Evolutionary conservation across 2,797 vertebrate genomes (phyloP).

Genomic region (Hapalemur alaotrensis): DNA sequence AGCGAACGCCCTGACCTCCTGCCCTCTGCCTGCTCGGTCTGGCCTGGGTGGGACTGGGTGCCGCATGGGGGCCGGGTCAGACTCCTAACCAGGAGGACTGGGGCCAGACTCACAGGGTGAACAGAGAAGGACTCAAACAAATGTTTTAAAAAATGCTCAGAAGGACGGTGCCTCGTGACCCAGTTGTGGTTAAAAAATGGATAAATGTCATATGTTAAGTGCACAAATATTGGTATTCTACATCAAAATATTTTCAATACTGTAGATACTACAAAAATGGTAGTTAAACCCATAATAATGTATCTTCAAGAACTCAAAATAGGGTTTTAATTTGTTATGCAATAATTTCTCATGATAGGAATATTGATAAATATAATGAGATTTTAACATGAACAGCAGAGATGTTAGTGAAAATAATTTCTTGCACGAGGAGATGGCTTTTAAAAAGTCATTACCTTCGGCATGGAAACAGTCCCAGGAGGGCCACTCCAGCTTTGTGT

Average conservation of each 20-base stretch:
- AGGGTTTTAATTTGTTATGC: constrained; percentile 39
- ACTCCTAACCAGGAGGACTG: neutral
- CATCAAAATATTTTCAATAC: neutral
- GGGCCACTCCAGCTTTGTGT: neutral
- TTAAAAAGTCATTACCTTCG: neutral
- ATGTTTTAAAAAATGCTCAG: neutral
- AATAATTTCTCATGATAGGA: neutral
- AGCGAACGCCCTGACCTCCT: neutral
- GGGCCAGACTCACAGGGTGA: neutral
- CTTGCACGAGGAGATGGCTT: constrained; percentile 21
- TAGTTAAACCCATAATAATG: accelerated
- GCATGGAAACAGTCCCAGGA: constrained; percentile 35
- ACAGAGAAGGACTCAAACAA: neutral
- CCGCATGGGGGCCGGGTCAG: neutral
- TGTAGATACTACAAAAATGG: neutral
- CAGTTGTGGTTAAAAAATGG: neutral
- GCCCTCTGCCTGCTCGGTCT: neutral
- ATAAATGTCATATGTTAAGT: neutral
- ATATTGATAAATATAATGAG: constrained; percentile 48
- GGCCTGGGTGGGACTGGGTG: neutral
- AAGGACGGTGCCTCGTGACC: neutral
- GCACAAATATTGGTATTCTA: neutral
- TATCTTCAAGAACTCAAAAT: neutral
- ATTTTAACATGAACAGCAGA: neutral
- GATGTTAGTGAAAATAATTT: constrained; percentile 55